These are phyloP conservation scores for Otus scops DNA, from an alignment of 2,797 vertebrate species.

Conservation along the genomic window DNA sequence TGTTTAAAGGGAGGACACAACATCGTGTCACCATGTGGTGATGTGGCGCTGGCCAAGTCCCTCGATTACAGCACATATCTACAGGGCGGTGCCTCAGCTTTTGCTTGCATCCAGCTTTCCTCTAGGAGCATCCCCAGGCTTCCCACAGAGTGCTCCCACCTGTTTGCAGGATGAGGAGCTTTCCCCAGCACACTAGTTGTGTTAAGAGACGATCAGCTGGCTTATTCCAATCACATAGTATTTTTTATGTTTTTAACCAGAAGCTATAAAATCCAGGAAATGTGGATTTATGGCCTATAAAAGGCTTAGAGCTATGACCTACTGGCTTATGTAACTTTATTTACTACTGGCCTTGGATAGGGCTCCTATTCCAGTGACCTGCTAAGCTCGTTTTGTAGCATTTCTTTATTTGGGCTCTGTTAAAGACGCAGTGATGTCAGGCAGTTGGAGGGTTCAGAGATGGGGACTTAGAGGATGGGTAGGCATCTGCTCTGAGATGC, in stretches of 20 bases:
- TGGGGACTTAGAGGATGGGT: accelerated
- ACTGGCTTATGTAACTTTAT: slow-evolving; percentile 28
- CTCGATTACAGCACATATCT: accelerated
- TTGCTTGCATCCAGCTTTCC: background rate
- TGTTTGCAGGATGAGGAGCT: background rate
- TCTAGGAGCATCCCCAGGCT: background rate
- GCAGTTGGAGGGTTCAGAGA: background rate
- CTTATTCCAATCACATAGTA: slow-evolving; percentile 5
- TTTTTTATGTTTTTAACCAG: slow-evolving; percentile 12
- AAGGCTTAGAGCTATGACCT: slow-evolving; percentile 59
- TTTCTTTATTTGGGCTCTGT: background rate
- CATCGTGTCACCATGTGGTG: background rate
- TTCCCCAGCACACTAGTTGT: background rate
- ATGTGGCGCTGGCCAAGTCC: background rate
- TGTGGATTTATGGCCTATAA: slow-evolving; percentile 58
- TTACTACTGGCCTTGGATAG: slow-evolving; percentile 27
- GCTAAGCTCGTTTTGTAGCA: background rate
- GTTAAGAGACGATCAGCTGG: background rate
- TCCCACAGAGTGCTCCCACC: background rate
- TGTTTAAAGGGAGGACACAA: background rate
- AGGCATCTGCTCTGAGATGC: background rate
- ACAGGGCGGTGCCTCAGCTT: accelerated
- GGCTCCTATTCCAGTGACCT: slow-evolving; percentile 12
- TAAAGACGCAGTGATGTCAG: background rate
- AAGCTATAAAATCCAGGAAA: slow-evolving; percentile 68